Evolutionary conservation across 1,140 invertebrate genomes (phyloP), one percentile per base, ranked within the genome.

Genomic region (Sycophila sp.): DNA sequence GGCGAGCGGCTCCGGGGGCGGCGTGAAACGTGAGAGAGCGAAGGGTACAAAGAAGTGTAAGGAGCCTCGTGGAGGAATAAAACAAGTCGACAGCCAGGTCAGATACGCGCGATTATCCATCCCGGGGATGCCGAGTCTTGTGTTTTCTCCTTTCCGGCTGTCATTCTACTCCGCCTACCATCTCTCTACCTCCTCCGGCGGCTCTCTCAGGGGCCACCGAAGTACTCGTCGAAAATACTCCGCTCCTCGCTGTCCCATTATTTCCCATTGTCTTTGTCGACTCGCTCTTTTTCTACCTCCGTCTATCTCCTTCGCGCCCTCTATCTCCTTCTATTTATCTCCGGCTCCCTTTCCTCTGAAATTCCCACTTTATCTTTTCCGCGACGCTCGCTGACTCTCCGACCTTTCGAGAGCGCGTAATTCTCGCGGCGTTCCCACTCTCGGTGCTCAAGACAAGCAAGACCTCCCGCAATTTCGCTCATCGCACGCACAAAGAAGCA

Each of bases 361-460:
- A 55, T 55, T 55, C n/a, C 22, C 13, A 17, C 30, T 34, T 30
- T 55, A 32, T 55, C 51, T 55, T 13, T 51, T 15, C 15, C 6
- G 51, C 7, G 47, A 19, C 22, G 47, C 47, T 22, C 10, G 47
- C 47, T 26, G 47, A 26, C 47, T 11, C 47, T 26, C 24, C 22
- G 47, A 22, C 47, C 47, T 51, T 24, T 8, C 5, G 47, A n/a
- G 51, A 55, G 26, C 51, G 5, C n/a, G 28, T 32, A 56, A 56
- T 56, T 56, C 34, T 56, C 28, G 53, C 53, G 34, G 30, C 53
- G n/a, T n/a, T n/a, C n/a, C n/a, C n/a, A n/a, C n/a, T n/a, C n/a
- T n/a, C n/a, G n/a, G n/a, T n/a, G n/a, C n/a, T n/a, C n/a, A n/a
- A n/a, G n/a, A n/a, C n/a, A n/a, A n/a, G n/a, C n/a, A n/a, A n/a